Base-by-base conservation (phyloP, 2,888 invertebrate genomes). In the Campaea margaritaria region DNA sequence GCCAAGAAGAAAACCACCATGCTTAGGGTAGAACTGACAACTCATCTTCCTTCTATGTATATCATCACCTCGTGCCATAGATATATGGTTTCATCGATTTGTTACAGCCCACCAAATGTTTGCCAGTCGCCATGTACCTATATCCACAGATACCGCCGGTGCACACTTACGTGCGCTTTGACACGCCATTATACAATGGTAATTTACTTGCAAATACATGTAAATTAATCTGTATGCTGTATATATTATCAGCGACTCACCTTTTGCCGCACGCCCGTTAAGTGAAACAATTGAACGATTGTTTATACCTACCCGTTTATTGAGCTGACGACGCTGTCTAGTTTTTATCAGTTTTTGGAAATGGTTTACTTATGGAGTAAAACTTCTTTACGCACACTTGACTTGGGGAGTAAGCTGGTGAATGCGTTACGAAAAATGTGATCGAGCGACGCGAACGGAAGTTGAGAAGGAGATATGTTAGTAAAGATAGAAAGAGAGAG, bases 261-360 rank as follows among this genome's bases (percentile, higher is more conserved):
- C 39, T 51, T 59, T 39, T 53, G 50, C 45, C 55, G 50, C 53
- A 34, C 50, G 58, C 50, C 48, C 55, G 48, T 52, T 62, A 43
- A 63, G 42, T 67, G 54, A 46, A 64, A 58, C 63, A 58, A 62
- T 68, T 55, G 58, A 67, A 64, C 47, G 46, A 63, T 65, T 58
- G 50, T 64, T 64, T 55, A 5, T 38, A n/a, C n/a, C n/a, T 36
- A 58, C 46, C 41, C 27, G 39, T 47, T 36, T 58, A 21, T 46
- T 14, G 39, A 27, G 41, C 41, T 42, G 41, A 46, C 38, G 15
- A 11, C 21, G 43, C 10, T 10, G 34, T 8, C 1, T 13, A 13
- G 14, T 13, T 14, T 39, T 14, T 13, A 13, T 13, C 13, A 39
- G 39, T 39, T 41, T 28, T 41, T 39, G 15, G 28, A n/a, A 38